These are phyloP conservation scores for Clarias fuscus DNA, from an alignment of 2,797 vertebrate species.

Conservation along the genomic window DNA sequence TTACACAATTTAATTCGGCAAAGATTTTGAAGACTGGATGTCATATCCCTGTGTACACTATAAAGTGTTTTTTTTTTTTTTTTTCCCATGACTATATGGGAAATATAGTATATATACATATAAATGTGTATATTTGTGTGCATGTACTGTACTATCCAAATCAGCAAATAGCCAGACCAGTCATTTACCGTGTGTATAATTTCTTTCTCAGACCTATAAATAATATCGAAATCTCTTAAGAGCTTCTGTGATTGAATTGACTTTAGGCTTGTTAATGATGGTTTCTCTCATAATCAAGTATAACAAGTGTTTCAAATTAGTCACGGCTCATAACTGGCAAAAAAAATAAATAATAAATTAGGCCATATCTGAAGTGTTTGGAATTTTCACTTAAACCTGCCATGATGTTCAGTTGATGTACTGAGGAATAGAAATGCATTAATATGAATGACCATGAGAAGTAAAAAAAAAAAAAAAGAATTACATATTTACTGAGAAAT, in stretches of 20 bases:
- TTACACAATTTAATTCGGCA: background rate
- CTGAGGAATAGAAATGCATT: constrained; percentile 35
- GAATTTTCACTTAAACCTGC: background rate
- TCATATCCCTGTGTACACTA: background rate
- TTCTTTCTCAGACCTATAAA: constrained; percentile 11
- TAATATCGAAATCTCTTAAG: constrained; percentile 54
- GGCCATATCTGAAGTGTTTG: background rate
- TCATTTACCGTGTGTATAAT: constrained; percentile 21
- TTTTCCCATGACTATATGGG: too few relatives aligned
- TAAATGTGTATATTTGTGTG: background rate
- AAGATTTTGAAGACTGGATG: background rate
- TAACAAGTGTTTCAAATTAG: constrained; percentile 54
- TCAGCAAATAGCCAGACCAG: background rate
- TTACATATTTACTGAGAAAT: constrained; percentile 23
- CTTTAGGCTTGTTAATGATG: constrained; percentile 42
- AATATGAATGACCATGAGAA: constrained; percentile 44
- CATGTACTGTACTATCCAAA: background rate
- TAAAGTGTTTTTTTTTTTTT: too few relatives aligned
- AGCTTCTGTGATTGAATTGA: constrained; percentile 54
- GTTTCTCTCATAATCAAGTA: constrained; percentile 67
- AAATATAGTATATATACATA: too few relatives aligned
- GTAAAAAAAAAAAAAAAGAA: constrained; percentile 5
- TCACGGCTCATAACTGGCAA: constrained; percentile 32
- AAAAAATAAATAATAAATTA: constrained; percentile 48
- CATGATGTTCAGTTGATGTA: background rate